Percentiles rank a stretch among this genome's conserved stretches.
phyloP scores from a whole-genome alignment of 2,888 invertebrate genomes.

The Aspidiotus destructor region DNA sequence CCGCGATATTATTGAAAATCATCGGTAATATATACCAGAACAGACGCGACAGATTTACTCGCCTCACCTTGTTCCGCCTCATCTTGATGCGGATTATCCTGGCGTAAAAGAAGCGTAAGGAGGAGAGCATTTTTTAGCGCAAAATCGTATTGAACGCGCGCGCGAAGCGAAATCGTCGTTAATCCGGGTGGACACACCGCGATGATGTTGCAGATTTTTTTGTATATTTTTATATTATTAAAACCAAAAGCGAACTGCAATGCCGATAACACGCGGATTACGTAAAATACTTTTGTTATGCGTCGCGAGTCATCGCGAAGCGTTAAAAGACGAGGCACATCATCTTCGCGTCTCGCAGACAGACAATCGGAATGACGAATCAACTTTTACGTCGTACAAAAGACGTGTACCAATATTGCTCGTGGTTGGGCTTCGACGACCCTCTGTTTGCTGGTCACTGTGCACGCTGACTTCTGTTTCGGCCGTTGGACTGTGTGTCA shows the following conservation, averaged over 20 bases:
- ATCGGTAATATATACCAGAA: no score
- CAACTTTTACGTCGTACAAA: slow-evolving; percentile 23
- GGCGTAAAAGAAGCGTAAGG: no score
- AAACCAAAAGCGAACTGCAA: neutral
- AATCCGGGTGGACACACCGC: slow-evolving; percentile 13
- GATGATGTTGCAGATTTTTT: slow-evolving; percentile 6
- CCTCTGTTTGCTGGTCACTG: neutral
- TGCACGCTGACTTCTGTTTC: neutral
- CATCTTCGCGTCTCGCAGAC: neutral
- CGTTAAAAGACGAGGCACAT: neutral
- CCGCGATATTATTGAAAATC: no score
- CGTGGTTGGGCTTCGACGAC: neutral
- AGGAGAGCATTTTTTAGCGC: neutral
- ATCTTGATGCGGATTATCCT: no score
- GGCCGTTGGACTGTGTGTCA: no score
- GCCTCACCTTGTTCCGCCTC: no score
- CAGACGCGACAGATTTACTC: no score
- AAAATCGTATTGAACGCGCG: neutral
- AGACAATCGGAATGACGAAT: slow-evolving; percentile 24
- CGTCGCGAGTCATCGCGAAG: neutral
- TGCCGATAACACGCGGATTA: slow-evolving; percentile 17
- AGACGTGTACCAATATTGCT: neutral
- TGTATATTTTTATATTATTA: neutral
- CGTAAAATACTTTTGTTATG: slow-evolving; percentile 17
- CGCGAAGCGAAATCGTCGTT: slow-evolving; percentile 1